Conservation (phyloP, 2,888 invertebrate species). For the Galerucella pusilla region DNA sequence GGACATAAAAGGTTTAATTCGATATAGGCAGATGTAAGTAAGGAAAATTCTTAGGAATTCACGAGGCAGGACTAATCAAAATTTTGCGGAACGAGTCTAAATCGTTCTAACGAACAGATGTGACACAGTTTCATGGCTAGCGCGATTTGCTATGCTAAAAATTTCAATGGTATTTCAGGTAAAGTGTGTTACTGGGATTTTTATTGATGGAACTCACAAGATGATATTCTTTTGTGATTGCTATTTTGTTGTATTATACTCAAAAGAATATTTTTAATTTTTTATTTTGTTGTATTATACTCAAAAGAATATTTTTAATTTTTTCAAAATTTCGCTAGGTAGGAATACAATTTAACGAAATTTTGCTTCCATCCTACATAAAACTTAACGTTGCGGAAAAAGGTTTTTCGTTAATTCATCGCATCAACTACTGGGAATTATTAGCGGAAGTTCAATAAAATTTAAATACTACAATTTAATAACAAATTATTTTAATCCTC, state of each 20-base stretch:
- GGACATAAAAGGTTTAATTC: constrained; percentile 55
- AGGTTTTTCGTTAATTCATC: neutral
- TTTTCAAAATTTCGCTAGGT: neutral
- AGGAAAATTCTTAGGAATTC: constrained; percentile 54
- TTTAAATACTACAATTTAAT: no score
- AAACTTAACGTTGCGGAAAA: neutral
- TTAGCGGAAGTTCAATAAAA: no score
- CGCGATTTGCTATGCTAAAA: constrained; percentile 58
- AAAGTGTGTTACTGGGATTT: constrained; percentile 47
- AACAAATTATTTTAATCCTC: no score
- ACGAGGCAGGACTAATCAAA: constrained; percentile 60
- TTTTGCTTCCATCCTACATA: neutral
- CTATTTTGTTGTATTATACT: neutral
- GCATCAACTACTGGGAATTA: no score
- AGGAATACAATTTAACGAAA: neutral
- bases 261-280: neutral
- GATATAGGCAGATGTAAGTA: constrained; percentile 60
- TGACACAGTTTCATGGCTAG: constrained; percentile 50
- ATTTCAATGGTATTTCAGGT: constrained; percentile 55
- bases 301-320: neutral
- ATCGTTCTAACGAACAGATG: constrained; percentile 53
- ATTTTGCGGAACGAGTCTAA: constrained; percentile 58
- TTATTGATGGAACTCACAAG: constrained; percentile 44
- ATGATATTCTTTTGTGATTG: constrained; percentile 31
- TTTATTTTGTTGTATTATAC: neutral